A percentile compares a stretch with the other conserved stretches of the same genome.
Evolutionary conservation across 2,888 invertebrate genomes (phyloP).

Genomic region (Phortica okadai): DNA sequence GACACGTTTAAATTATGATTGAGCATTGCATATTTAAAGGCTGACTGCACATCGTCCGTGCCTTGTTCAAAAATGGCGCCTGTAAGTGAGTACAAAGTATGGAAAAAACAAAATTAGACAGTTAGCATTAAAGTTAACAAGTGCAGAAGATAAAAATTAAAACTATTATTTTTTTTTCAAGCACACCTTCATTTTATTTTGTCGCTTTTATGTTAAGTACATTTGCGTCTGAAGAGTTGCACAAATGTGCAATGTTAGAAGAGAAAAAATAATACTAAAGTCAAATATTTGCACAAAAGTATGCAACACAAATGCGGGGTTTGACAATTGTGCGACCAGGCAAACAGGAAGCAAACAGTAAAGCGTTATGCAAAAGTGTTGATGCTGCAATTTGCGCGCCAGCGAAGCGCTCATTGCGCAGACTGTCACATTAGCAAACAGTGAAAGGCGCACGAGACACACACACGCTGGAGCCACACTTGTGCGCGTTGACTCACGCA

Average conservation of each 20-base stretch:
- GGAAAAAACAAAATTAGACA: conserved; percentile 37
- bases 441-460: not conserved
- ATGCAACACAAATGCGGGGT: conserved; percentile 43
- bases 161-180: conserved; percentile 12
- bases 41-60: conserved; percentile 93
- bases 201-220: conserved; percentile 66
- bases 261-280: conserved; percentile 52
- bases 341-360: conserved; percentile 32
- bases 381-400: conserved; percentile 67
- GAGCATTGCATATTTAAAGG: conserved; percentile 92
- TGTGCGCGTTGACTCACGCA: conserved; percentile 27
- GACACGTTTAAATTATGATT: conserved; percentile 91
- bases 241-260: conserved; percentile 56
- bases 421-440: conserved; percentile 36
- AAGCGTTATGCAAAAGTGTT: conserved; percentile 59
- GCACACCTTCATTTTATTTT: conserved; percentile 21
- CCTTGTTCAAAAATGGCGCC: conserved; percentile 95
- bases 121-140: not conserved
- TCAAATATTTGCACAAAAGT: conserved; percentile 67
- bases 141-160: not conserved
- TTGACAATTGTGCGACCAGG: conserved; percentile 16
- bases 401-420: conserved; percentile 23
- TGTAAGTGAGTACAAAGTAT: conserved; percentile 68
- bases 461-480: conserved; percentile 33
- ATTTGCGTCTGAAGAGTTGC: conserved; percentile 49